Conservation (phyloP, 2,888 invertebrate genomes). For the Oligia strigilis region DNA sequence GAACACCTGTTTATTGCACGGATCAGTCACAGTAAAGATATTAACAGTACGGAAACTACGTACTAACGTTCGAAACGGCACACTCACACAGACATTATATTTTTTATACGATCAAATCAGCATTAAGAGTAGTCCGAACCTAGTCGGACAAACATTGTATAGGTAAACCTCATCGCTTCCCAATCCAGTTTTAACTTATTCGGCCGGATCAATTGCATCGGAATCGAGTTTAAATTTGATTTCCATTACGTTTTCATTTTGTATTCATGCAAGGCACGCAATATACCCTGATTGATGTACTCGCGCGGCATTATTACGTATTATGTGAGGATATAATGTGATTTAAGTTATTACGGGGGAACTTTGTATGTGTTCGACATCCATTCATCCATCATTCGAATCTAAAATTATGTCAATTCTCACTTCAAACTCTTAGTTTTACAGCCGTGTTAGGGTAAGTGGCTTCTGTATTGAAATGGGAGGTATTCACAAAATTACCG, state of each 20-base stretch:
- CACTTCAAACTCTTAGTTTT: too few relatives aligned
- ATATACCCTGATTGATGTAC: slow-evolving; percentile 46
- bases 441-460: not conserved
- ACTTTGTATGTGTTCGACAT: slow-evolving; percentile 8
- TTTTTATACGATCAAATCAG: too few relatives aligned
- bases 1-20: not conserved
- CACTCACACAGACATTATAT: too few relatives aligned
- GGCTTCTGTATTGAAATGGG: not conserved
- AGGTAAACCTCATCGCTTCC: slow-evolving; percentile 51
- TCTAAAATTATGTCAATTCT: slow-evolving; percentile 5
- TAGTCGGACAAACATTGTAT: slow-evolving; percentile 22
- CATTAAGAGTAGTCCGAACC: not conserved
- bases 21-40: not conserved
- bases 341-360: slow-evolving; percentile 21
- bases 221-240: slow-evolving; percentile 70
- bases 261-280: slow-evolving; percentile 55
- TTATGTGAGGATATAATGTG: slow-evolving; percentile 12
- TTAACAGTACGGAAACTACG: too few relatives aligned
- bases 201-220: slow-evolving; percentile 65
- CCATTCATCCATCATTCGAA: slow-evolving; percentile 8
- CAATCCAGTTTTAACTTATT: slow-evolving; percentile 61
- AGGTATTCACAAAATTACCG: not conserved
- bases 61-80: too few relatives aligned
- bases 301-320: slow-evolving; percentile 30
- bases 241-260: slow-evolving; percentile 55